Conservation (phyloP, 23 tunicate genomes). For the Halocynthia aurantium region DNA sequence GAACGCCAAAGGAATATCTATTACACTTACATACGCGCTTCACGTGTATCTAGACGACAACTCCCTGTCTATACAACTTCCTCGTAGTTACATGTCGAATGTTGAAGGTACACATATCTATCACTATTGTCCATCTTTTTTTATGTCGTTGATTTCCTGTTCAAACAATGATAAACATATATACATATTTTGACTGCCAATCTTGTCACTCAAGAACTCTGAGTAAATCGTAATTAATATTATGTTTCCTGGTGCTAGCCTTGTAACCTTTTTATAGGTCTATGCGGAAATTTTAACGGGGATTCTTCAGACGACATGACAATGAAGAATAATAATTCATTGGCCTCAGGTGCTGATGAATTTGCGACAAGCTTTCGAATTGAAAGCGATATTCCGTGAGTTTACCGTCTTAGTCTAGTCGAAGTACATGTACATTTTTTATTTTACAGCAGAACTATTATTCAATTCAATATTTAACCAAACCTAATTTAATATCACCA, state of each 20-base stretch:
- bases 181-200: no score
- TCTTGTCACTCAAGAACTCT: no score
- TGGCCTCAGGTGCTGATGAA: constrained; percentile 9
- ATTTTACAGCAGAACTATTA: no score
- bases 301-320: constrained; percentile 36
- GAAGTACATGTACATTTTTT: no score
- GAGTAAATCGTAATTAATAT: not conserved
- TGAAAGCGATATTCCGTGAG: not conserved
- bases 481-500: no score
- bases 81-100: constrained; percentile 5
- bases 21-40: constrained; percentile 5
- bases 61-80: constrained; percentile 14
- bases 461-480: no score
- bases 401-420: no score
- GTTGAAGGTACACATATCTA: constrained; percentile 3
- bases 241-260: not conserved
- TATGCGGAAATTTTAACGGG: constrained; percentile 53
- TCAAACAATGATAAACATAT: no score
- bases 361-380: constrained; percentile 29
- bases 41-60: constrained; percentile 10
- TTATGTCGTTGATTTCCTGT: no score
- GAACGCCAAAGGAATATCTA: constrained; percentile 7
- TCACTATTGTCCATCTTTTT: no score
- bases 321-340: not conserved
- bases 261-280: constrained; percentile 24